These are phyloP conservation scores for Horisme vitalbata DNA, from an alignment of 2,888 invertebrate genomes.

Conservation along the genomic window DNA sequence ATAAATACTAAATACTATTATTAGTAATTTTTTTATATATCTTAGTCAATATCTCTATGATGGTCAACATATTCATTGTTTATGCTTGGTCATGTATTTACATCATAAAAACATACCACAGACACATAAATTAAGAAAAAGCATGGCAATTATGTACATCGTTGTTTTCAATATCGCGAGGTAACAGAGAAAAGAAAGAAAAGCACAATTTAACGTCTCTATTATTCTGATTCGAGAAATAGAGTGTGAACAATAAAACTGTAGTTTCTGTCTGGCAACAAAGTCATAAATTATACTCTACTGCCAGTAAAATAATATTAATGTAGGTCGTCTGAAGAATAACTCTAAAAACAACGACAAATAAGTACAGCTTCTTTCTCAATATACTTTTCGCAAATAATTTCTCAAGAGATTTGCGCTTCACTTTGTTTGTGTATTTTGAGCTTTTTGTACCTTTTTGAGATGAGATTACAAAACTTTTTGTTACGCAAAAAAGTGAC, in stretches of 20 bases:
- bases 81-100: too few relatives aligned
- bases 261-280: conserved; percentile 16
- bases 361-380: conserved; percentile 19
- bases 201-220: too few relatives aligned
- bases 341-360: conserved; percentile 15
- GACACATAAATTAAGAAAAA: too few relatives aligned
- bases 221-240: not conserved
- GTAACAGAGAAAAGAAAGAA: too few relatives aligned
- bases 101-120: too few relatives aligned
- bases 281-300: conserved; percentile 14
- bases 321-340: conserved; percentile 7
- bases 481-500: too few relatives aligned
- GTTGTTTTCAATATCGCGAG: too few relatives aligned
- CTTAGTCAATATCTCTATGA: too few relatives aligned
- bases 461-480: conserved; percentile 1
- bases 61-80: too few relatives aligned
- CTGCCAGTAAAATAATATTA: conserved; percentile 17
- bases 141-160: too few relatives aligned
- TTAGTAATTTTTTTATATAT: too few relatives aligned
- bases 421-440: conserved; percentile 20
- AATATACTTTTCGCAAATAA: conserved; percentile 19
- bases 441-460: conserved; percentile 7
- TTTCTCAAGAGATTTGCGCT: conserved; percentile 18
- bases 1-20: too few relatives aligned
- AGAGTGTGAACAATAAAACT: conserved; percentile 18